Evolutionary conservation across 2,888 invertebrate species (phyloP).

Genomic region (Diplazon laetatorius): DNA sequence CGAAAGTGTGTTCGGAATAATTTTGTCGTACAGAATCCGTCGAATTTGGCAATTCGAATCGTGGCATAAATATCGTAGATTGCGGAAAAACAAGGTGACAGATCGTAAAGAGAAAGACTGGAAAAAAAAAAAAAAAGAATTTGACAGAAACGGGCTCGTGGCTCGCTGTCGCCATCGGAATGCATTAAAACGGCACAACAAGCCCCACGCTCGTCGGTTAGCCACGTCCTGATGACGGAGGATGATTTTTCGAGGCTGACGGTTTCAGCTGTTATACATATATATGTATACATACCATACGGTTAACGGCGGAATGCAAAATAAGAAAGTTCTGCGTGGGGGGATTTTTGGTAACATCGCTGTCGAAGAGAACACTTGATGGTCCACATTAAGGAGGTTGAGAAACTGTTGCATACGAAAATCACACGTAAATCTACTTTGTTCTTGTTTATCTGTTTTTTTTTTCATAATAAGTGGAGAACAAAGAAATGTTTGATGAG

Average conservation of each 20-base stretch:
- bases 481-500: no score
- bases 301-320: slow-evolving; percentile 18
- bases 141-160: background rate
- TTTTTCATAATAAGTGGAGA: no score
- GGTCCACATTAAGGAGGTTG: background rate
- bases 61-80: slow-evolving; percentile 5
- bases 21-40: slow-evolving; percentile 7
- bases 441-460: no score
- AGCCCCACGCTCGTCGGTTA: background rate
- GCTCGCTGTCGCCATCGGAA: background rate
- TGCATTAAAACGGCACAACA: background rate
- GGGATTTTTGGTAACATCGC: background rate
- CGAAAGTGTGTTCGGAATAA: slow-evolving; percentile 16
- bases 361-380: background rate
- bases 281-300: background rate
- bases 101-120: background rate
- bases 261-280: background rate
- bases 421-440: no score
- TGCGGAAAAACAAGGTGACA: background rate
- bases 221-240: background rate
- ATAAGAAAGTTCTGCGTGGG: slow-evolving; percentile 32
- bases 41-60: background rate
- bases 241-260: background rate
- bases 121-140: background rate
- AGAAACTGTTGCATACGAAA: background rate